Evolutionary conservation across 2,113 vertebrate genomes (phyloP), one percentile per base, ranked within the genome.

Genomic region (Myotis davidii): DNA sequence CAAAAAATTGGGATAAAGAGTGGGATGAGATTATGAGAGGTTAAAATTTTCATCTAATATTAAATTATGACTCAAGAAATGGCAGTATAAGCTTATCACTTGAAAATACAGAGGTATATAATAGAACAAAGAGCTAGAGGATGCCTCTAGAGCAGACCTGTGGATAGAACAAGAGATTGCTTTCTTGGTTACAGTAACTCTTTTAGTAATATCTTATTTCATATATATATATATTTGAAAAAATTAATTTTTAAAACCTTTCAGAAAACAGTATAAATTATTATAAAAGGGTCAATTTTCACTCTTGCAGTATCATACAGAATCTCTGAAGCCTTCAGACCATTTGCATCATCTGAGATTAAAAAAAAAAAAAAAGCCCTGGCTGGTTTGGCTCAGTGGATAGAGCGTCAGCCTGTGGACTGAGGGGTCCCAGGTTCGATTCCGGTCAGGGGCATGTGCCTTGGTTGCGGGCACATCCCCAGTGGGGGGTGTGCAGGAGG

Each of bases 41-140:
- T 76, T 91, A 86, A 90, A 82, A 52, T 42, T 91, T 34, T 81
- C 39, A 34, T 59, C 50, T 90, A 82, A 73, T 32, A 85, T 42
- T 92, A 76, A 82, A 69, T 77, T 21, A 52, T 89, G 21, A 89
- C 2, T 85, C 32, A 65, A 73, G 23, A 92, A 9, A 64, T 52
- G 52, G 39, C n/a, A 83, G 23, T 61, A 77, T 25, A 64, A 34
- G 34, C 17, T 4, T 32, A 85, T 77, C 27, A 52, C 50, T 70
- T 69, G 9, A 89, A 73, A 78, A 74, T 23, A 85, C 3, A 85
- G 18, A 25, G 4, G 3, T 37, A 78, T 32, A 4, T 39, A 90
- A 90, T 2, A 82, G 10, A 61, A 96, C 29, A 34, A 78, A 52
- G 17, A 89, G 72, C 14, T 79, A n/a, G n/a, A 69, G 7, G 9